Base-by-base conservation (phyloP, 2,888 invertebrate genomes). In the Drosophila neonasuta region DNA sequence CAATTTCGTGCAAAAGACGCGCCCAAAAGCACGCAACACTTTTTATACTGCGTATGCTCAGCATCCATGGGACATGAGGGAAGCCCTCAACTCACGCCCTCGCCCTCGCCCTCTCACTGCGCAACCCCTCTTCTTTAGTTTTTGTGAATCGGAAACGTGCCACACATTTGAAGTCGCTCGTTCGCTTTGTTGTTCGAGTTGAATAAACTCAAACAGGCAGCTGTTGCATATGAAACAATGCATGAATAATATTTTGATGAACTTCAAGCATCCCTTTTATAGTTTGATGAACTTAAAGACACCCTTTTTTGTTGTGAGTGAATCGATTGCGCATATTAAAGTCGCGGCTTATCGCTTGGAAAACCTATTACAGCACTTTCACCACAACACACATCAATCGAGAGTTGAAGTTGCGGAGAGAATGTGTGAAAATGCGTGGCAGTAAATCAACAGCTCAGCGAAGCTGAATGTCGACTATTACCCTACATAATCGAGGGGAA, bases 11-110 rank as follows among this genome's bases (percentile, higher is more conserved):
- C 60, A 51, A 36, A 48, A 30, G 66, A 51, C 66, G 52, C 75
- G 77, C 86, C 80, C 78, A 68, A 74, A 79, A 74, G 84, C 82
- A 87, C 78, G 82, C 82, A 83, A 87, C 78, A 83, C 87, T 87
- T 82, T 73, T 74, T 41, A 52, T 29, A 13, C 11, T 29, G 48
- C 30, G n/a, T 60, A 24, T 63, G 52, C 50, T 29, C 85, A 85
- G 85, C 83, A 67, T 85, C 82, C 66, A 36, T 20, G 20, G 6
- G 2, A 42, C 51, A 55, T 48, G 24, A 13, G 15, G 54, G 44
- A 20, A 32, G 41, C 36, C 51, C 64, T 46, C 11, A 32, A 51
- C 13, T 41, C 6, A 10, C 2, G 8, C 9, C 29, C 13, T 34
- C 10, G 24, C 41, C 50, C 30, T 1, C 30, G 24, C 10, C 9